phyloP scores from a whole-genome alignment of 2,797 vertebrate genomes.

The Pterois miles region DNA sequence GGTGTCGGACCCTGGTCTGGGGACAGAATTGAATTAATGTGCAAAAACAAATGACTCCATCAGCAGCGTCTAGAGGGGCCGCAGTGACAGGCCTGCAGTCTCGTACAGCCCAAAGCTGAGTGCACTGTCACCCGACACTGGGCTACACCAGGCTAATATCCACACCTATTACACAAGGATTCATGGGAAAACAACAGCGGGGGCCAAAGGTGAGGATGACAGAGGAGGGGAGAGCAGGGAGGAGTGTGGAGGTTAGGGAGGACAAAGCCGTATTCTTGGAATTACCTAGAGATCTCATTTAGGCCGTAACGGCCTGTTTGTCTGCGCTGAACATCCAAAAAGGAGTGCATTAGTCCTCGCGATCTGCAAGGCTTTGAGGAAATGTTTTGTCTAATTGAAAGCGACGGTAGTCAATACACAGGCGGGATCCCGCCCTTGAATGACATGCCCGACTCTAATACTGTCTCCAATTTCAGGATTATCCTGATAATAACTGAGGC shows the following conservation, averaged over 20 bases:
- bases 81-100: slow-evolving; percentile 76
- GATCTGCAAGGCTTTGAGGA: slow-evolving; percentile 68
- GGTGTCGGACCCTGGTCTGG: slow-evolving; percentile 80
- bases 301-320: slow-evolving; percentile 48
- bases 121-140: slow-evolving; percentile 74
- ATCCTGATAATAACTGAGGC: slow-evolving; percentile 77
- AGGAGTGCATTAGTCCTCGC: slow-evolving; percentile 47
- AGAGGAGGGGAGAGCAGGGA: slow-evolving; percentile 36
- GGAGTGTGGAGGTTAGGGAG: slow-evolving; percentile 59
- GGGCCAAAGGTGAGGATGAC: slow-evolving; percentile 71
- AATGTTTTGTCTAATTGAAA: slow-evolving; percentile 81
- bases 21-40: slow-evolving; percentile 87
- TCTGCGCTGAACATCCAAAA: slow-evolving; percentile 59
- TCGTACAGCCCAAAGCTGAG: slow-evolving; percentile 52
- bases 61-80: slow-evolving; percentile 76
- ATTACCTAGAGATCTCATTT: slow-evolving; percentile 63
- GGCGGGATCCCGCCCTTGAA: slow-evolving; percentile 75
- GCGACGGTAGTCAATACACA: slow-evolving; percentile 80
- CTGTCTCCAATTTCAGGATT: slow-evolving; percentile 84
- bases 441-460: slow-evolving; percentile 79
- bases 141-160: slow-evolving; percentile 66
- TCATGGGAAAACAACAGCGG: slow-evolving; percentile 75
- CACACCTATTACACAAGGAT: slow-evolving; percentile 77
- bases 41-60: slow-evolving; percentile 87
- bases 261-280: slow-evolving; percentile 59